Conservation (phyloP, 2,797 vertebrate genomes). For the Neosilurus hyrtlii region DNA sequence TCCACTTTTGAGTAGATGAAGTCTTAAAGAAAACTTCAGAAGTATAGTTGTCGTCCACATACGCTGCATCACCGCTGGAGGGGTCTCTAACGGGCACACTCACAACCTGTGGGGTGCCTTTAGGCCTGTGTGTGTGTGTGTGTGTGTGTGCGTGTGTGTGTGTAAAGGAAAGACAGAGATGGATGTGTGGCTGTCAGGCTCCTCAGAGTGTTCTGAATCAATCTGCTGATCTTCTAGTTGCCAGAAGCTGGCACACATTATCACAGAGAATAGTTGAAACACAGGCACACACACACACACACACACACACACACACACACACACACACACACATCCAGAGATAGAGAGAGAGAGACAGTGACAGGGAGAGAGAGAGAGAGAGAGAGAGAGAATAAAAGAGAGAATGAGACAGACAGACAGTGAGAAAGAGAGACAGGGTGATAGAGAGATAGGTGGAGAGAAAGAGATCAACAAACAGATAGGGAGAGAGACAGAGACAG, state of each 20-base stretch:
- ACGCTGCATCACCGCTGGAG: background rate
- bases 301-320: conserved; percentile 5
- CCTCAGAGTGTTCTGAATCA: conserved; percentile 31
- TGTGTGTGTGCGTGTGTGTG: conserved; percentile 19
- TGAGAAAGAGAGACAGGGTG: no score
- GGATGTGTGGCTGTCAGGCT: conserved; percentile 19
- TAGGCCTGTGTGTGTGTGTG: conserved; percentile 21
- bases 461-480: no score
- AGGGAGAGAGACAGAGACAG: no score
- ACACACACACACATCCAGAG: background rate
- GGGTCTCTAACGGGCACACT: conserved; percentile 14
- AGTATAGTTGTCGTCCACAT: conserved; percentile 9
- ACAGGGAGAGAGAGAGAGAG: no score
- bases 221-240: conserved; percentile 30
- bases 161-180: conserved; percentile 15
- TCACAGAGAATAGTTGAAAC: conserved; percentile 9
- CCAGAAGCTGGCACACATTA: conserved; percentile 38
- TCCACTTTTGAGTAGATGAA: conserved; percentile 18
- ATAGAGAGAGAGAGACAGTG: background rate
- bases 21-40: conserved; percentile 20
- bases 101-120: conserved; percentile 28
- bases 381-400: no score
- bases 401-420: no score
- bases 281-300: conserved; percentile 4
- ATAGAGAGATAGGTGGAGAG: no score